These are phyloP conservation scores for Poeciliopsis turrubarensis DNA, from an alignment of 2,113 vertebrate genomes.

Conservation along the genomic window DNA sequence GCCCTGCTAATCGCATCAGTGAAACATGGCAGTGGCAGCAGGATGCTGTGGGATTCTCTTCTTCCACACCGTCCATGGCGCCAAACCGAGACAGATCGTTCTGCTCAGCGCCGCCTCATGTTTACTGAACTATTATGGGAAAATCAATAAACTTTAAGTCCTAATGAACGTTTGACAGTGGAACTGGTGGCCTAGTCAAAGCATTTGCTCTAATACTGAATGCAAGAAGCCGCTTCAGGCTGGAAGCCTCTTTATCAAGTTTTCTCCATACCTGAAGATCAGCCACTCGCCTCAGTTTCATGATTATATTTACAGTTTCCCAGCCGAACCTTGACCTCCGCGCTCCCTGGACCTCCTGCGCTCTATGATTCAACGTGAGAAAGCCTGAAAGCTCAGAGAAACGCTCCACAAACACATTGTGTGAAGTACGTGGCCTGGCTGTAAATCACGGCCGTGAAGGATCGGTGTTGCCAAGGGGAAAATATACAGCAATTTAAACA, in stretches of 20 bases:
- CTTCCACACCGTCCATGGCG: too few species aligned
- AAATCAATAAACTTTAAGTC: too few species aligned
- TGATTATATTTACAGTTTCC: neutral
- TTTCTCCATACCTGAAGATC: neutral
- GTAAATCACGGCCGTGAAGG: conserved; percentile 44
- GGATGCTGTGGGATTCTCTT: too few species aligned
- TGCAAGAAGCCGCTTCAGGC: neutral
- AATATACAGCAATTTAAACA: conserved; percentile 53
- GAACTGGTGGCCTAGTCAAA: neutral
- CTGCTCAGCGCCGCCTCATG: too few species aligned
- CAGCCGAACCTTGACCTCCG: neutral
- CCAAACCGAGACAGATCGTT: too few species aligned
- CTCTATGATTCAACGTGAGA: conserved; percentile 5
- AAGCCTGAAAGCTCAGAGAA: conserved; percentile 14
- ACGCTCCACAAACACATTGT: conserved; percentile 5
- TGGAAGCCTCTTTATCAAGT: neutral
- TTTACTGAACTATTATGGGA: too few species aligned
- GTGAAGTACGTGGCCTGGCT: conserved; percentile 2
- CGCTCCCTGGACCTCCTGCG: neutral
- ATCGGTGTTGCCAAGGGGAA: conserved; percentile 39
- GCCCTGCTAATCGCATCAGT: too few species aligned
- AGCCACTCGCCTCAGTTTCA: neutral
- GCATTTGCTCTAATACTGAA: neutral
- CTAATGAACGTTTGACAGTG: neutral
- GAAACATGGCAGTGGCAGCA: too few species aligned